Evolutionary conservation across 2,888 invertebrate species (phyloP), one percentile per base, ranked within the genome.

Genomic region (Diaperis boleti): DNA sequence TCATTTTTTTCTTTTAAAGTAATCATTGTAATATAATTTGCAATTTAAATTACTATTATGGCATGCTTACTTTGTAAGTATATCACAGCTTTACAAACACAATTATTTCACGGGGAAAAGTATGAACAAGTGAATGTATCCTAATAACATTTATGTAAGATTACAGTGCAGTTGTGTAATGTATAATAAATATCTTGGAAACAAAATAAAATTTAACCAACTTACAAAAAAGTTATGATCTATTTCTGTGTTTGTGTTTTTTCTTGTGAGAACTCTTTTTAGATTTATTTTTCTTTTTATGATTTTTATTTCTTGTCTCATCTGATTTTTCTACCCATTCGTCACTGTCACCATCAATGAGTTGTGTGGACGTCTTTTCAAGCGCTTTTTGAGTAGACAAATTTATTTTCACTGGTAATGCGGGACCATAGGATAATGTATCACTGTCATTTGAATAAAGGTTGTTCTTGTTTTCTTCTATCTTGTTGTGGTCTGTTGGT

Each of bases 281-380:
- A 15, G 66, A 54, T 62, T 66, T 60, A 22, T 66, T 49, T 20
- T 67, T 56, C 41, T 73, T 72, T 45, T 74, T 75, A 42, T 71
- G 68, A n/a, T 22, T 20, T 64, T 73, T 74, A 52, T 72, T 74
- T 26, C 71, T 70, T 31, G 71, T 70, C 35, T 72, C 69, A 5
- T 52, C 33, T 70, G 71, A 20, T 39, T 73, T 77, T 65, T 78
- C 78, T 18, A 78, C 64, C 77, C 78, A 77, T 45, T 76, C 74
- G 49, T 76, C 75, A 29, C 69, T 72, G 47, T 64, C 55, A 1
- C 49, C 37, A 29, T 47, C 37, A 8, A 13, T 18, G 5, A 14
- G 22, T 31, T 56, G 11, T 6, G 1, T 3, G 4, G 10, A n/a
- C n/a, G 10, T n/a, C n/a, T n/a, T n/a, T n/a, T n/a, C n/a, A n/a